Percentiles rank a stretch among this genome's conserved stretches.
phyloP scores from a whole-genome alignment of 2,113 vertebrate species.

The Cyanoderma ruficeps region DNA sequence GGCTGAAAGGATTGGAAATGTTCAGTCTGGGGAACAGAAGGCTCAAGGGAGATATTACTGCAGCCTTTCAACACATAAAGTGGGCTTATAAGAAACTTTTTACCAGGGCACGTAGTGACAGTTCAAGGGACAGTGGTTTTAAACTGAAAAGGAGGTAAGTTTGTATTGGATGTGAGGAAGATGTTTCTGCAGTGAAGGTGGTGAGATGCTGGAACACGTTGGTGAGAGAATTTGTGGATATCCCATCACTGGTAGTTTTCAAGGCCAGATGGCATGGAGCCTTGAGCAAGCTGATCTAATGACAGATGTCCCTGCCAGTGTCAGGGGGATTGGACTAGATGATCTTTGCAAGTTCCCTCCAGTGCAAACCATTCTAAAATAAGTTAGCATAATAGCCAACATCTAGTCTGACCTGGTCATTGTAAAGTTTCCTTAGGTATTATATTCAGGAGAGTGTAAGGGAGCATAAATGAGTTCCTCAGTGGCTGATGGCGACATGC shows the following conservation, averaged over 20 bases:
- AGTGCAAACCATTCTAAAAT: not conserved
- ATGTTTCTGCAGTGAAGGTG: not conserved
- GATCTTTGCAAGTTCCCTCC: not conserved
- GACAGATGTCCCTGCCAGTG: not conserved
- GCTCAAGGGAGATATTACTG: not conserved
- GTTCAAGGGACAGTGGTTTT: not conserved
- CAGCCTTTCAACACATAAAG: not conserved
- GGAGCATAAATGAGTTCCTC: not conserved
- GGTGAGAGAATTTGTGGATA: not conserved
- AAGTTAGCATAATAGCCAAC: not conserved
- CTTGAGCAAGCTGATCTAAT: not conserved
- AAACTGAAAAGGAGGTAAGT: not conserved
- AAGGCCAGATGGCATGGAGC: not conserved
- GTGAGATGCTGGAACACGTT: not conserved
- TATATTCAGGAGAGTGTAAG: not conserved
- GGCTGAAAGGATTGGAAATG: not conserved
- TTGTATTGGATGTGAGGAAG: not conserved
- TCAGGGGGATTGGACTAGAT: not conserved
- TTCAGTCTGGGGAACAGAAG: not conserved
- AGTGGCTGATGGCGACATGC: not conserved
- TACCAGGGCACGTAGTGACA: not conserved
- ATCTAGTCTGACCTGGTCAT: not conserved
- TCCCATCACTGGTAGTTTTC: fast-evolving
- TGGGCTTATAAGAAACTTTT: not conserved
- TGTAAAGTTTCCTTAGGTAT: not conserved